phyloP scores from a whole-genome alignment of 2,113 vertebrate species.

The Prionailurus viverrinus region DNA sequence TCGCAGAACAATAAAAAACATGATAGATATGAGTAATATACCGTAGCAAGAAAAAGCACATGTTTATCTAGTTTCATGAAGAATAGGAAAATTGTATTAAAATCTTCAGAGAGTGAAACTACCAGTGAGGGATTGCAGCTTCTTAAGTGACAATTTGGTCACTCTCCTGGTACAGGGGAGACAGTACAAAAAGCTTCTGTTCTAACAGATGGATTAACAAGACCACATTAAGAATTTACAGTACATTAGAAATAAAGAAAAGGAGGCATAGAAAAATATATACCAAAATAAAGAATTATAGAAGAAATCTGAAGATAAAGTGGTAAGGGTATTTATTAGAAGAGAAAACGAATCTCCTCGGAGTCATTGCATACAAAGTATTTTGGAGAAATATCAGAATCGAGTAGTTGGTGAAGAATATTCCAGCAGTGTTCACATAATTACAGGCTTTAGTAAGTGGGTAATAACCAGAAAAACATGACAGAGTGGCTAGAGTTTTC shows the following conservation, averaged over 20 bases:
- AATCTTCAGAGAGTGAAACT: neutral
- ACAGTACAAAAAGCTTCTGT: too few species aligned
- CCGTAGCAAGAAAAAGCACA: neutral
- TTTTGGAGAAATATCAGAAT: neutral
- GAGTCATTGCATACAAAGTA: neutral
- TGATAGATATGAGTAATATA: neutral
- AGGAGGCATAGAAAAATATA: neutral
- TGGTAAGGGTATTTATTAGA: neutral
- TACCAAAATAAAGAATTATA: neutral
- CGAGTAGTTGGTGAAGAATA: too few species aligned
- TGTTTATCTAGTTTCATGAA: neutral
- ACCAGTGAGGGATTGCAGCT: too few species aligned
- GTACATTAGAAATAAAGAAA: neutral
- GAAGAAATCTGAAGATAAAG: neutral
- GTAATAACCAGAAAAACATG: neutral
- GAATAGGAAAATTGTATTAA: neutral
- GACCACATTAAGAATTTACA: neutral
- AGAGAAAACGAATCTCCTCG: neutral
- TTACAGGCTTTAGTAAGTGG: too few species aligned
- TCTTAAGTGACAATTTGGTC: rapidly evolving
- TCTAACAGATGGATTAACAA: rapidly evolving
- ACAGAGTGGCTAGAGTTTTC: neutral
- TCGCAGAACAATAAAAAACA: neutral
- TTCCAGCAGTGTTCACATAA: neutral
- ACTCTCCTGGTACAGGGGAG: neutral